Percentiles rank a stretch among this genome's conserved stretches.
These are phyloP conservation scores for Diacarnus erythraeanus DNA, from an alignment of 37 sponge, comb jelly and placozoan genomes.

Conservation along the genomic window DNA sequence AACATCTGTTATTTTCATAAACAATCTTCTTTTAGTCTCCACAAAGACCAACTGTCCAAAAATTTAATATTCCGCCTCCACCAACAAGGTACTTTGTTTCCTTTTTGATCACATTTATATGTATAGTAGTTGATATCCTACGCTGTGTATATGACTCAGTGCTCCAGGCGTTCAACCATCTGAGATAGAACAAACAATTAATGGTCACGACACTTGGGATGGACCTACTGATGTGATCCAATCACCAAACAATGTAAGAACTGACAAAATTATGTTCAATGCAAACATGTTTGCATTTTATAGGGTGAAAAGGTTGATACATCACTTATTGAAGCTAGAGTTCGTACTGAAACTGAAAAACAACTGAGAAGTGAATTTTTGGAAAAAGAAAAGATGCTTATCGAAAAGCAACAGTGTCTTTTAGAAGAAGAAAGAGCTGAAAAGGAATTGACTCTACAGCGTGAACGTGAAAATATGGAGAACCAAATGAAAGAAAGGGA, in stretches of 20 bases:
- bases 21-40: constrained; percentile 19
- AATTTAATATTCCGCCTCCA: constrained; percentile 64
- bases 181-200: neutral
- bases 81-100: constrained; percentile 16
- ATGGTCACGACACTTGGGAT: constrained; percentile 7
- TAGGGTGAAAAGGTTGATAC: neutral
- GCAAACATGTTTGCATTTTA: too few species aligned
- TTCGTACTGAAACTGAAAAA: constrained; percentile 32
- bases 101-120: neutral
- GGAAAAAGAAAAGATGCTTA: constrained; percentile 18
- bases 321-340: constrained; percentile 15
- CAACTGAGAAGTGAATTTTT: constrained; percentile 20
- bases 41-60: neutral
- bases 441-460: constrained; percentile 9
- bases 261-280: neutral
- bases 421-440: constrained; percentile 39
- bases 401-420: constrained; percentile 26
- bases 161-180: neutral
- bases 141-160: neutral
- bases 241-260: neutral
- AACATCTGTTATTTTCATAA: constrained; percentile 7
- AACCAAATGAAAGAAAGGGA: constrained; percentile 29
- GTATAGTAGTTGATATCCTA: neutral
- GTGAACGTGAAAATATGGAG: constrained; percentile 42
- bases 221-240: constrained; percentile 10